Evolutionary conservation across 2,797 vertebrate genomes (phyloP).

Genomic region (Borostomias antarcticus): DNA sequence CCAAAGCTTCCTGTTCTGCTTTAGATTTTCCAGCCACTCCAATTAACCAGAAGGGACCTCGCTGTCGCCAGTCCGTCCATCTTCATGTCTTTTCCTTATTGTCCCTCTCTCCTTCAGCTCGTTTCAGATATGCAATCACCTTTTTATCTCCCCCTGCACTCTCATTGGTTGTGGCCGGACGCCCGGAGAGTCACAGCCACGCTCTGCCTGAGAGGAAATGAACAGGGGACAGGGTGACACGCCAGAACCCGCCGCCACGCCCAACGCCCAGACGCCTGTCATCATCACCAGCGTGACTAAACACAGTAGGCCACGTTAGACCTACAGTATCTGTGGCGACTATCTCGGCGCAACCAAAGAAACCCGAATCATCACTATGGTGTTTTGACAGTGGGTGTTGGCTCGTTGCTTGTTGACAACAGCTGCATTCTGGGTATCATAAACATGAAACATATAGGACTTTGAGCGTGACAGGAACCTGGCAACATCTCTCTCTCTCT

Average conservation of each 20-base stretch:
- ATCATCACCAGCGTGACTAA: slow-evolving; percentile 24
- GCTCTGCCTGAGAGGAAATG: slow-evolving; percentile 68
- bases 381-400: too few relatives aligned
- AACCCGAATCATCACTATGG: background rate
- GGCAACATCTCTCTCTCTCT: too few relatives aligned
- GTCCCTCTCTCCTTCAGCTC: slow-evolving; percentile 48
- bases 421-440: background rate
- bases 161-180: slow-evolving; percentile 50
- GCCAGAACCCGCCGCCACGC: too few relatives aligned
- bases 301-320: background rate
- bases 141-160: slow-evolving; percentile 55
- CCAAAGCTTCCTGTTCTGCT: slow-evolving; percentile 64
- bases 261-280: too few relatives aligned
- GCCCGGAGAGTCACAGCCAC: slow-evolving; percentile 48
- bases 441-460: background rate
- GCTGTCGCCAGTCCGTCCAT: slow-evolving; percentile 46
- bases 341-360: slow-evolving; percentile 1
- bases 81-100: slow-evolving; percentile 33
- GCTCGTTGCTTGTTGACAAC: slow-evolving; percentile 7
- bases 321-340: slow-evolving; percentile 19
- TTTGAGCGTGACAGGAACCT: too few relatives aligned
- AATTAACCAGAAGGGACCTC: slow-evolving; percentile 69
- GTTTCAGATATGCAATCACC: slow-evolving; percentile 67
- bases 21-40: slow-evolving; percentile 59
- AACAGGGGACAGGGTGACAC: slow-evolving; percentile 47